A percentile compares a stretch with the other conserved stretches of the same genome.
Conservation (phyloP, 2,888 invertebrate genomes). For the Micoletzkya japonica region DNA sequence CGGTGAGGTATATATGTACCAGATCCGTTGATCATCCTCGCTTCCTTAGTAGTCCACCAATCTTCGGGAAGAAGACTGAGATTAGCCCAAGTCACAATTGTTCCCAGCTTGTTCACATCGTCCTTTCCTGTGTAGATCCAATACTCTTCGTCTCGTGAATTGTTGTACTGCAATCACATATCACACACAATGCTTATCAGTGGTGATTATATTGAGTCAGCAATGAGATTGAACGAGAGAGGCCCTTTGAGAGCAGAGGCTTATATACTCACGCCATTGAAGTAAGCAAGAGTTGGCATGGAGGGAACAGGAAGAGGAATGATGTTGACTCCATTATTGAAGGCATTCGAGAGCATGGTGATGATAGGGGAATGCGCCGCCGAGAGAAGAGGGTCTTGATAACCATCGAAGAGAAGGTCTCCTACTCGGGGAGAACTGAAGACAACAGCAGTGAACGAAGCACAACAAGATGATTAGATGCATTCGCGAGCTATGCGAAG, state of each 20-base stretch:
- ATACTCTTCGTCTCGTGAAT: slow-evolving; percentile 54
- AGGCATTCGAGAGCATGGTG: slow-evolving; percentile 32
- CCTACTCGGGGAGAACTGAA: slow-evolving; percentile 48
- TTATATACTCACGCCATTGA: slow-evolving; percentile 41
- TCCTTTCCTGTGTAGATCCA: slow-evolving; percentile 53
- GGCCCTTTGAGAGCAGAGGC: no score
- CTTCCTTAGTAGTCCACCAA: slow-evolving; percentile 50
- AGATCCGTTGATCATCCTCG: slow-evolving; percentile 50
- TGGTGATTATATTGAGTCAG: no score
- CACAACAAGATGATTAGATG: background rate
- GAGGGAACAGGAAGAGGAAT: slow-evolving; percentile 55
- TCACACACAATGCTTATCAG: no score
- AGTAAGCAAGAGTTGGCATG: slow-evolving; percentile 52
- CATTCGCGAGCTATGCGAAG: background rate
- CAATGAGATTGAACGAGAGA: background rate
- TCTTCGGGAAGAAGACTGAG: slow-evolving; percentile 37
- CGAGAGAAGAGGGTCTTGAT: slow-evolving; percentile 52
- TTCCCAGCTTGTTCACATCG: slow-evolving; percentile 45
- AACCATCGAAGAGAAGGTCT: slow-evolving; percentile 56
- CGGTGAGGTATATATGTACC: slow-evolving; percentile 49
- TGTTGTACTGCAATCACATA: slow-evolving; percentile 59
- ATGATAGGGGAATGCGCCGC: slow-evolving; percentile 45
- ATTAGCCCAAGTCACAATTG: slow-evolving; percentile 49
- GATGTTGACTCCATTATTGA: slow-evolving; percentile 40
- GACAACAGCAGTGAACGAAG: background rate